Base-by-base conservation (phyloP, 2,888 invertebrate species). In the Platycnemis pennipes region DNA sequence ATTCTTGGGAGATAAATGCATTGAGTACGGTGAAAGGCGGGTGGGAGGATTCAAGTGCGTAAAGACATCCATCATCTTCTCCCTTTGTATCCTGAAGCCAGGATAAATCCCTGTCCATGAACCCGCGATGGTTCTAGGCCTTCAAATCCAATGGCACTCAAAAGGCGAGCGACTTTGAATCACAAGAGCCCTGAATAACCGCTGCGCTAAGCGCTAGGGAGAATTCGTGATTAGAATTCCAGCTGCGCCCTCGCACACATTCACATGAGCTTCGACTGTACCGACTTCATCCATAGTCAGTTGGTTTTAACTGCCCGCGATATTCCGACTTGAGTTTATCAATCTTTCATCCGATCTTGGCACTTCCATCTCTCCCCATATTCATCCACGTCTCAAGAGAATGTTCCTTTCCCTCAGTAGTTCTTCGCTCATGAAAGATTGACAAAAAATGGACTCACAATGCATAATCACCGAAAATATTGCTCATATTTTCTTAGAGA, bases 51-150 rank as follows among this genome's bases (percentile, higher is more conserved):
- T 77, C 37, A 37, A 77, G 77, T 77, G 37, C 37, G 31, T 16
- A 77, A 77, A 77, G 37, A 37, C 77, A 77, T 77, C 77, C 77
- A 77, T 77, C 77, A 77, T 77, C 77, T 77, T 37, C 77, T 7
- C 31, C 77, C 37, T 77, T 77, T 77, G 77, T 77, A 77, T 37
- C 77, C 77, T 77, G 37, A 77, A 77, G 31, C 77, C 77, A 37
- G 37, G 77, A 16, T 37, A 77, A 77, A 77, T 77, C 77, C 13
- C 77, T 77, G 13, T 13, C 77, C 77, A 7, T 77, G 77, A 77
- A 37, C 77, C 69, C 13, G 37, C 4, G 69, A 13, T 16, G 77
- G 13, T 22, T 56, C 56, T 19, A 22, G 16, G 63, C n/a, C 77
- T 37, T 77, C n/a, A 2, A 37, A 77, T 2, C 26, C 26, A 13